Conservation (phyloP, 2,888 invertebrate genomes). For the Pandemis cinnamomeana region DNA sequence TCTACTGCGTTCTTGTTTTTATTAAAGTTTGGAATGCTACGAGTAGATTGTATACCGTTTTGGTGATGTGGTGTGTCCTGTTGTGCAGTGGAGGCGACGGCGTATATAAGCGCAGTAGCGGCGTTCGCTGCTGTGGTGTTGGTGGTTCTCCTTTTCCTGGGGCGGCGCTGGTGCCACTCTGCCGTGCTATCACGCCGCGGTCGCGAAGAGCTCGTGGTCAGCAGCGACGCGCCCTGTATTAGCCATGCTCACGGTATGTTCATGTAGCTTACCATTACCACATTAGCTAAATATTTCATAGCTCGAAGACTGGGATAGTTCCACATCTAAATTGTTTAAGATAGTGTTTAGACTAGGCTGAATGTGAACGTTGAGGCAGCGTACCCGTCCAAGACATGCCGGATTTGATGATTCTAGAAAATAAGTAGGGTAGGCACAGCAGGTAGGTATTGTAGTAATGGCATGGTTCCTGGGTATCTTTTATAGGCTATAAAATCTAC, state of each 20-base stretch:
- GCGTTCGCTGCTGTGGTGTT: slow-evolving; percentile 93
- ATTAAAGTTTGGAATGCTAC: background rate
- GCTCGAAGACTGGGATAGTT: background rate
- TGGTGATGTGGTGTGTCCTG: slow-evolving; percentile 43
- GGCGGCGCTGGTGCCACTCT: slow-evolving; percentile 87
- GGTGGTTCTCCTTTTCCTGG: slow-evolving; percentile 94
- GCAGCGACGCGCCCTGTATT: slow-evolving; percentile 65
- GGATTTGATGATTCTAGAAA: slow-evolving; percentile 2
- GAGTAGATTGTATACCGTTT: background rate
- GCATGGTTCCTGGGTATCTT: too few relatives aligned
- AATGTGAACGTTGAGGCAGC: background rate
- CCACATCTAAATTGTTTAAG: background rate
- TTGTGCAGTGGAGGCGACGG: slow-evolving; percentile 91
- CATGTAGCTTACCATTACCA: background rate
- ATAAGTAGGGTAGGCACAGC: background rate
- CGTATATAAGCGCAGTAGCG: slow-evolving; percentile 94
- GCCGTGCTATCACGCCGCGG: slow-evolving; percentile 71
- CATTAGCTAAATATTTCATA: slow-evolving; percentile 5
- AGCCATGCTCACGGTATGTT: slow-evolving; percentile 65
- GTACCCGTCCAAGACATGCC: background rate
- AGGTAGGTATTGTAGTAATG: too few relatives aligned
- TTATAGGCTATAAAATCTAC: too few relatives aligned
- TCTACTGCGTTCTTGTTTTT: background rate
- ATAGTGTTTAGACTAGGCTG: background rate
- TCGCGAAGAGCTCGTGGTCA: slow-evolving; percentile 74